phyloP scores from a whole-genome alignment of 2,888 invertebrate species.

The Peribatodes rhomboidaria region DNA sequence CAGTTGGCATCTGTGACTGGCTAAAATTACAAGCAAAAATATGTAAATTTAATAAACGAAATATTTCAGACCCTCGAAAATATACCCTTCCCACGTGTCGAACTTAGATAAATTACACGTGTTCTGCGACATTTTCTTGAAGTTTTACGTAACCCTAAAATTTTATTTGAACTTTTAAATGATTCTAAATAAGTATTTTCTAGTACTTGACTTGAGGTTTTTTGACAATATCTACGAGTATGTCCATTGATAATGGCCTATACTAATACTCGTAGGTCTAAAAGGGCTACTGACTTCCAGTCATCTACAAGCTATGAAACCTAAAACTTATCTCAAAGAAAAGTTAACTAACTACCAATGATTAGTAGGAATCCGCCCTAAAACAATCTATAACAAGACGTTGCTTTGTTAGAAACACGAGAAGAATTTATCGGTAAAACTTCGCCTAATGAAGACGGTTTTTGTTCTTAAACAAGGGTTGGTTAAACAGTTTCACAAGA shows the following conservation, averaged over 20 bases:
- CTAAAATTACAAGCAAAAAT: slow-evolving; percentile 9
- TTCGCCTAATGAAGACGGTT: slow-evolving; percentile 30
- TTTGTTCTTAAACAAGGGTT: slow-evolving; percentile 23
- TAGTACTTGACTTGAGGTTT: background rate
- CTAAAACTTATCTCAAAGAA: slow-evolving; percentile 6
- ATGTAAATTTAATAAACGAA: slow-evolving; percentile 21
- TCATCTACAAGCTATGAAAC: background rate
- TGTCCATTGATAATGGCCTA: background rate
- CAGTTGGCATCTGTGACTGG: background rate
- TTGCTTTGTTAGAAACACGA: slow-evolving; percentile 31
- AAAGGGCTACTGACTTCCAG: background rate
- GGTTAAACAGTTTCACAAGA: slow-evolving; percentile 19
- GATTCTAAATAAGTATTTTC: no score
- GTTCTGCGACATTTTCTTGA: background rate
- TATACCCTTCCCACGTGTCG: slow-evolving; percentile 12
- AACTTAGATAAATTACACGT: slow-evolving; percentile 5
- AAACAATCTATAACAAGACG: slow-evolving; percentile 26
- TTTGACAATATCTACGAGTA: background rate
- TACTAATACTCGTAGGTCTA: background rate
- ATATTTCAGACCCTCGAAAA: slow-evolving; percentile 9
- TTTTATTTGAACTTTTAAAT: background rate
- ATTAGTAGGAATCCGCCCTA: slow-evolving; percentile 15
- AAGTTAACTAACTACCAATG: slow-evolving; percentile 14
- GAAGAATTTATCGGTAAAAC: slow-evolving; percentile 33
- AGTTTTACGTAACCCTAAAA: background rate